These are phyloP conservation scores for Drosophila arizonae DNA, from an alignment of 1,140 invertebrate species.

Conservation along the genomic window DNA sequence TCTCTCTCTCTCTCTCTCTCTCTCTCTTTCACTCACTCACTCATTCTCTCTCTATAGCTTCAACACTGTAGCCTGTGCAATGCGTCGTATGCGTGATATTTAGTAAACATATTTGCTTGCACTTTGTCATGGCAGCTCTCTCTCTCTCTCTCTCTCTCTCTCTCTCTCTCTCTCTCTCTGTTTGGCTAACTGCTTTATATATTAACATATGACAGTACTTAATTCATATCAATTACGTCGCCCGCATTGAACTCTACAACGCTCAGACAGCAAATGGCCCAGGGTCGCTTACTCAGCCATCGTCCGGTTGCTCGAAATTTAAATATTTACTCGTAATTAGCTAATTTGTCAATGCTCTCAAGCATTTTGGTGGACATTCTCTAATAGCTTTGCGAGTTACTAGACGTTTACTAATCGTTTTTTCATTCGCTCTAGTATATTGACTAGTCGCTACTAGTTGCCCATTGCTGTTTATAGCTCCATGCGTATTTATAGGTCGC, in stretches of 20 bases:
- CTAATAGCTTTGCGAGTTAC: background rate
- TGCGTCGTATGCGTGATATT: constrained; percentile 33
- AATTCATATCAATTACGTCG: constrained; percentile 4
- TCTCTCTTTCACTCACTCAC: background rate
- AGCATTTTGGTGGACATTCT: no score
- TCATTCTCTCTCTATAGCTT: background rate
- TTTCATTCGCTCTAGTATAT: no score
- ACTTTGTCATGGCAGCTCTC: constrained; percentile 3
- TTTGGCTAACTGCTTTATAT: constrained; percentile 1
- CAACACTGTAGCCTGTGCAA: constrained; percentile 4
- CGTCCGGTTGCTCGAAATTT: background rate
- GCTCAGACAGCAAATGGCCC: no score
- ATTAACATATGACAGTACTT: constrained; percentile 9
- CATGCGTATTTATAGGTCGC: no score
- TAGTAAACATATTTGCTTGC: constrained; percentile 7
- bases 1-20: constrained; percentile 3
- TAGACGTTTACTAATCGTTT: no score
- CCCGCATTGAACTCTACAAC: background rate
- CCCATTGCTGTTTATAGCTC: no score
- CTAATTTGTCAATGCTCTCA: background rate
- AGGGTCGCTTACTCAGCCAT: background rate
- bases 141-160: no score
- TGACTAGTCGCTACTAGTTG: no score
- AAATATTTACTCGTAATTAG: background rate
- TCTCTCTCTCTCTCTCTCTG: background rate